phyloP scores from a whole-genome alignment of 2,797 vertebrate species.

The Dendrocincla fuliginosa region DNA sequence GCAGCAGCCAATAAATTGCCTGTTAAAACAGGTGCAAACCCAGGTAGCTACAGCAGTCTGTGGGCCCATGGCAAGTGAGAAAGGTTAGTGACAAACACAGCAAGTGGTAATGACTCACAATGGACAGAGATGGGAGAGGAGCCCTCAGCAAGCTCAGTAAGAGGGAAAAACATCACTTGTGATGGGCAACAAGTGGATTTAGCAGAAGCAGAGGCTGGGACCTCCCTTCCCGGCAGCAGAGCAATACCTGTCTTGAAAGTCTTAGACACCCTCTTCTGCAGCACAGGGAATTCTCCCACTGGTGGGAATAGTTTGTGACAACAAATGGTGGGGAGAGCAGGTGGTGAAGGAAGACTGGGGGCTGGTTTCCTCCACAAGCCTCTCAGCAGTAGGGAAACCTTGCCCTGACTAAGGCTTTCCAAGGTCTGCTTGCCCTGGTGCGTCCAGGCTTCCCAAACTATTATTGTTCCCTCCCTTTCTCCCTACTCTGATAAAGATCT shows the following conservation, averaged over 20 bases:
- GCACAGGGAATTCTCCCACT: neutral
- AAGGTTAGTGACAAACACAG: neutral
- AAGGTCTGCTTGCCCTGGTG: neutral
- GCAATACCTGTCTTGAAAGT: neutral
- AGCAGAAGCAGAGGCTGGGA: neutral
- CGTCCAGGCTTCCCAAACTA: neutral
- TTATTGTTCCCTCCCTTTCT: neutral
- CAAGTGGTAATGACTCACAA: neutral
- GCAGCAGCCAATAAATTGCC: neutral
- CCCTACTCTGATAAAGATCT: neutral
- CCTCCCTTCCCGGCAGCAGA: neutral
- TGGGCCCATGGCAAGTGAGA: rapidly evolving
- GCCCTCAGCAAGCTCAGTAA: neutral
- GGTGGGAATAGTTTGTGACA: neutral
- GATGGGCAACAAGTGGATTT: rapidly evolving
- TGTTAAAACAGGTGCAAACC: neutral
- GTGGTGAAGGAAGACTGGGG: neutral
- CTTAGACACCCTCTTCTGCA: neutral
- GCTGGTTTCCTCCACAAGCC: neutral
- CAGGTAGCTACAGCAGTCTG: neutral
- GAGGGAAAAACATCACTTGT: neutral
- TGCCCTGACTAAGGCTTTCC: neutral
- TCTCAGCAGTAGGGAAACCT: neutral
- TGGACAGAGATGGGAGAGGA: rapidly evolving
- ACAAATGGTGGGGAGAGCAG: neutral